A percentile compares a stretch with the other conserved stretches of the same genome.
Conservation (phyloP, 2,888 invertebrate genomes). For the Augiades crinisus region DNA sequence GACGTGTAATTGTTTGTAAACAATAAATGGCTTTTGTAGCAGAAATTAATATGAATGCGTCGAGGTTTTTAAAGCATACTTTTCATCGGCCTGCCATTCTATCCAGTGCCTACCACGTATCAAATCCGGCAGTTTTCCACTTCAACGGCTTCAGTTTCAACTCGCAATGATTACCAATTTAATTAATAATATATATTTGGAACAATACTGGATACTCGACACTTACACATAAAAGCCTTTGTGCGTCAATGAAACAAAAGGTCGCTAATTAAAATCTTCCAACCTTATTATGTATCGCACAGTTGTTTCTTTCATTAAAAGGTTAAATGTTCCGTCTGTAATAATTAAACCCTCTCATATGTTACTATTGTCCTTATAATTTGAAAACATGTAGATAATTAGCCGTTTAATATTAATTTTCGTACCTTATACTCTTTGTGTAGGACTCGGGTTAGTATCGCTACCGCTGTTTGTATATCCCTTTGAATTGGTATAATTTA, state of each 20-base stretch:
- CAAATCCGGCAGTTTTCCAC: too few species aligned
- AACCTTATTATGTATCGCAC: neutral
- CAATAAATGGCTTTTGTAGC: too few species aligned
- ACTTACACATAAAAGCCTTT: neutral
- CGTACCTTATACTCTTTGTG: neutral
- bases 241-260: neutral
- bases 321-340: conserved; percentile 1
- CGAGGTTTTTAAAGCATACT: too few species aligned
- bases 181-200: neutral
- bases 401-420: neutral
- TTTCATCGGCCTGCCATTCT: too few species aligned
- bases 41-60: too few species aligned
- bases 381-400: neutral
- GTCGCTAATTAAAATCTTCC: neutral
- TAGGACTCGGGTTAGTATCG: neutral
- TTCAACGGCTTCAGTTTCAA: neutral
- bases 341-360: neutral
- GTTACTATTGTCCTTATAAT: neutral
- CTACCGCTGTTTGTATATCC: neutral
- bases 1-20: too few species aligned
- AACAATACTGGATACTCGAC: neutral
- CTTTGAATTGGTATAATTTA: neutral
- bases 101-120: too few species aligned
- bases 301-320: neutral
- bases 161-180: too few species aligned